Conservation (phyloP, 2,113 vertebrate species). For the Struthio camelus region DNA sequence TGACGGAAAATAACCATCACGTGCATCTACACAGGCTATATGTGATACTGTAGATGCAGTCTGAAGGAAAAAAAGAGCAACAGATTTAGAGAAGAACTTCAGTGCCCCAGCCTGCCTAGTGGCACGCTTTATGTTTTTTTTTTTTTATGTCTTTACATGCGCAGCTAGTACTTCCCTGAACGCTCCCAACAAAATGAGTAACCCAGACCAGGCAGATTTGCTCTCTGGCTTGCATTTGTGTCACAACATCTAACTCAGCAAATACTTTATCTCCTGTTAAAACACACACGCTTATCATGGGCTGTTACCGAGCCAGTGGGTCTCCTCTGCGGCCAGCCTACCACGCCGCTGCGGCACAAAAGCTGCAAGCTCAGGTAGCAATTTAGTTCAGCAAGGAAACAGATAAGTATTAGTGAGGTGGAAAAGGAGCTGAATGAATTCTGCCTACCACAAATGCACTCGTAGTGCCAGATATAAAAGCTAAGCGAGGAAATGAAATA, state of each 20-base stretch:
- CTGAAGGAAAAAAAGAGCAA: not conserved
- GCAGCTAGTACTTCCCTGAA: not conserved
- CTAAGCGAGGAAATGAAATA: not conserved
- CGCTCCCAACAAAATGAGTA: not conserved
- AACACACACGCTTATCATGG: fast-evolving
- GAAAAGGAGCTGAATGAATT: not conserved
- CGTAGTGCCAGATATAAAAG: not conserved
- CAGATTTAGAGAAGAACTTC: not conserved
- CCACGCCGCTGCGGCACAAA: no score
- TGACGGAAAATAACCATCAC: not conserved
- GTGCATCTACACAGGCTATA: fast-evolving
- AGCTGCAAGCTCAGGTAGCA: fast-evolving
- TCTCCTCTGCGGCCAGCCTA: no score
- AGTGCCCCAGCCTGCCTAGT: not conserved
- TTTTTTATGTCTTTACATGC: no score
- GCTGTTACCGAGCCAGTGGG: not conserved
- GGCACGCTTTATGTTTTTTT: not conserved
- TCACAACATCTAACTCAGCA: not conserved
- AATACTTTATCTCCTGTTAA: not conserved
- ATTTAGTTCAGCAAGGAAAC: not conserved
- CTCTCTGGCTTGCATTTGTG: not conserved
- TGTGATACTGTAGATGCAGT: fast-evolving
- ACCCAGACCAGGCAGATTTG: not conserved
- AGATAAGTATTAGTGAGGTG: fast-evolving
- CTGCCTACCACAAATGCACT: fast-evolving